Evolutionary conservation across 2,888 invertebrate genomes (phyloP).

Genomic region (Drosophila acutilabella): DNA sequence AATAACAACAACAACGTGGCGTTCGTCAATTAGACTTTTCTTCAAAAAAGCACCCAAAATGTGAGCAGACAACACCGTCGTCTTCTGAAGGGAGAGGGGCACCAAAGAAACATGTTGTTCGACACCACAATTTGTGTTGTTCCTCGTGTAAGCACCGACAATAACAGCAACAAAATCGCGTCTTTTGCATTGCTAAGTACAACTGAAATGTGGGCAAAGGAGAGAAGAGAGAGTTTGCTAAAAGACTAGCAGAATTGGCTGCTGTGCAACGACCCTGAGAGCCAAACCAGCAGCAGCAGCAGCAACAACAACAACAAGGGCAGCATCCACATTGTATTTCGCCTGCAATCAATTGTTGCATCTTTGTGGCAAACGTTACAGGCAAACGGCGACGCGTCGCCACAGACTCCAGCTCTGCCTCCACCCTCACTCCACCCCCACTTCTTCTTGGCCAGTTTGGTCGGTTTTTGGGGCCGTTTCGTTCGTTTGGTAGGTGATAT

Average conservation of each 20-base stretch:
- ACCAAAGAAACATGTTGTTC: constrained; percentile 78
- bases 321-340: constrained; percentile 46
- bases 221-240: constrained; percentile 1
- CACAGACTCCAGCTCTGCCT: constrained; percentile 6
- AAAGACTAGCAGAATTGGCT: constrained; percentile 14
- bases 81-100: constrained; percentile 10
- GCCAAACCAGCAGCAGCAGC: constrained; percentile 23
- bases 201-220: constrained; percentile 42
- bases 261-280: constrained; percentile 71
- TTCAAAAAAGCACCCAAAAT: constrained; percentile 27
- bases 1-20: constrained; percentile 14
- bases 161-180: constrained; percentile 40
- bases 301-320: constrained; percentile 31
- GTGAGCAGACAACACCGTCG: constrained; percentile 13
- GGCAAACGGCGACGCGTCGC: constrained; percentile 61
- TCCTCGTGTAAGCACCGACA: constrained; percentile 61
- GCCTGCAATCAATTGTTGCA: constrained; percentile 82
- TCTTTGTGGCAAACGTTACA: constrained; percentile 68
- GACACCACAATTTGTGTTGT: constrained; percentile 82
- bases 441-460: constrained; percentile 11
- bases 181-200: constrained; percentile 76
- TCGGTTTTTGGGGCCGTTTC: constrained; percentile 23
- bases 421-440: not conserved
- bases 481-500: constrained; percentile 78
- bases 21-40: constrained; percentile 71